Conservation (phyloP, 2,113 vertebrate species). For the Microcebus lehilahytsara region DNA sequence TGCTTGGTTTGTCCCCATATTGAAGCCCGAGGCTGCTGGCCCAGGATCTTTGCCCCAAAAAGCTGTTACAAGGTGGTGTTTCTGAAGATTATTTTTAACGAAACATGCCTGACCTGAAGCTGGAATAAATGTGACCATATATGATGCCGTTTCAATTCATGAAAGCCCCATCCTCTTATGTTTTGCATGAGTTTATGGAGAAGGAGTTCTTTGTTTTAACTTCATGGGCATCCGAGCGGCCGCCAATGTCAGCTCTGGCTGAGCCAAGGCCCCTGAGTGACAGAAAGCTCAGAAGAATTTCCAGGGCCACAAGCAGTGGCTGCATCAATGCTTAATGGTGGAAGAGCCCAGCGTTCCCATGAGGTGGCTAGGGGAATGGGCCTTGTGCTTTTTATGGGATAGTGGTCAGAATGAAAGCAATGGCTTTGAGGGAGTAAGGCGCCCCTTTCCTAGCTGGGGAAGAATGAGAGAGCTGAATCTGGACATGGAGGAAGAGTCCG, state of each 20-base stretch:
- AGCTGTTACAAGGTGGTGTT: not conserved
- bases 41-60: not conserved
- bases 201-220: not conserved
- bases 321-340: not conserved
- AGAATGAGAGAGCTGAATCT: not conserved
- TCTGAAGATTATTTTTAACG: not conserved
- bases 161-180: not conserved
- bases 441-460: not conserved
- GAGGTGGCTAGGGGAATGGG: not conserved
- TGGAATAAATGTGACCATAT: not conserved
- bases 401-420: not conserved
- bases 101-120: not conserved
- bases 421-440: not conserved
- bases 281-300: not conserved
- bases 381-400: not conserved
- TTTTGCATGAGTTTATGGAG: not conserved
- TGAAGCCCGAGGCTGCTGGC: not conserved
- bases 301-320: not conserved
- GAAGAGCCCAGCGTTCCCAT: not conserved
- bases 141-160: not conserved
- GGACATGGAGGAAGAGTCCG: not conserved
- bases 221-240: not conserved
- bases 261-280: not conserved
- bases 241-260: rapidly evolving
- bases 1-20: not conserved